phyloP scores from a whole-genome alignment of 2,888 invertebrate species.

The Tetrapedia diversipes region DNA sequence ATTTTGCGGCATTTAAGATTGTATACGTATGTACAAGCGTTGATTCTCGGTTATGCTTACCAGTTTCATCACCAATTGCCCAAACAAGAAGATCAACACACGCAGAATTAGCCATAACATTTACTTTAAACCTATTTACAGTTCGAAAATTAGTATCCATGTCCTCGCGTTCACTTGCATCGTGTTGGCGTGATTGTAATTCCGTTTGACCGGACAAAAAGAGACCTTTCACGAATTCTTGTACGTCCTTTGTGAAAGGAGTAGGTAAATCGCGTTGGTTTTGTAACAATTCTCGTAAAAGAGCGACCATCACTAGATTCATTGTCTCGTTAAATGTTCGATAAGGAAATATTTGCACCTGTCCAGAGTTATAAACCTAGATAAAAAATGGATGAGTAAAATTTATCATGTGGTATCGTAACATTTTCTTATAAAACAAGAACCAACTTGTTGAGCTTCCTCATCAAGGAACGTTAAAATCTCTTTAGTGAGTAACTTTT shows the following conservation, averaged over 20 bases:
- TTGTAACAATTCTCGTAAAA: conserved; percentile 94
- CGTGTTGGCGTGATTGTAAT: conserved; percentile 93
- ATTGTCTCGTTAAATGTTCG: conserved; percentile 97
- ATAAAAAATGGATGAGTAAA: conserved; percentile 1
- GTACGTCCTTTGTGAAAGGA: conserved; percentile 95
- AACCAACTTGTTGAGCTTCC: conserved; percentile 89
- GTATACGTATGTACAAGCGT: neutral
- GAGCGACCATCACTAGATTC: conserved; percentile 95
- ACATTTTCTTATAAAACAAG: neutral
- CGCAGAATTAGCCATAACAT: conserved; percentile 98
- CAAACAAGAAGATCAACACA: conserved; percentile 98
- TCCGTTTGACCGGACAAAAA: conserved; percentile 97
- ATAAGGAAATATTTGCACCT: conserved; percentile 92
- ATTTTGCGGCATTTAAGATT: neutral
- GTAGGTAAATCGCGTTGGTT: conserved; percentile 94
- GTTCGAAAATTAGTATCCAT: conserved; percentile 91
- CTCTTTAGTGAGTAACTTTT: conserved; percentile 93
- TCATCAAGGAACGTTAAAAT: conserved; percentile 92
- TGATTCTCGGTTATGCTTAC: conserved; percentile 83
- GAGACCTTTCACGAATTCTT: conserved; percentile 94
- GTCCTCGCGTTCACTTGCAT: conserved; percentile 92
- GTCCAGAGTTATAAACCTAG: conserved; percentile 84
- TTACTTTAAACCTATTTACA: conserved; percentile 95
- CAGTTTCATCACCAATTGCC: conserved; percentile 98
- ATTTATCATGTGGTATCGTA: neutral